A percentile compares a stretch with the other conserved stretches of the same genome.
These are phyloP conservation scores for Macrotis lagotis DNA, from an alignment of 2,113 vertebrate species.

Conservation along the genomic window DNA sequence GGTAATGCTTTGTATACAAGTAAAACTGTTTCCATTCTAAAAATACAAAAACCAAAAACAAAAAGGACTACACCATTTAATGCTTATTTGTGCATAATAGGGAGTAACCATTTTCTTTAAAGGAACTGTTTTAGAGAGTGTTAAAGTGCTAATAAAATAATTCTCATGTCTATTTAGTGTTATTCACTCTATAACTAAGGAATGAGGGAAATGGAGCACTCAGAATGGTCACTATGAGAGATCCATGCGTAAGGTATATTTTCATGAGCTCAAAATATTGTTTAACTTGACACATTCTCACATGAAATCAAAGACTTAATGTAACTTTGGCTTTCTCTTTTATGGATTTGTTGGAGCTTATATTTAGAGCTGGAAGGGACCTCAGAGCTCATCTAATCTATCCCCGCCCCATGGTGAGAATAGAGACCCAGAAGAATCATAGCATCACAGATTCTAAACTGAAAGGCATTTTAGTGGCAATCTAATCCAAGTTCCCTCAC, in stretches of 20 bases:
- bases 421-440: neutral
- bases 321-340: accelerated
- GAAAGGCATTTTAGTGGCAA: neutral
- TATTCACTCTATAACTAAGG: conserved; percentile 23
- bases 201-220: neutral
- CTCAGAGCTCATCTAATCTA: neutral
- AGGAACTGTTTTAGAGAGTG: conserved; percentile 33
- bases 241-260: accelerated
- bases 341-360: neutral
- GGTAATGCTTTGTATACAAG: neutral
- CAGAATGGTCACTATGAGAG: accelerated
- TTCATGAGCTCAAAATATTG: accelerated
- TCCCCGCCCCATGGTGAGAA: neutral
- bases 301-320: accelerated
- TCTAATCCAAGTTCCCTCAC: neutral
- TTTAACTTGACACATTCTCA: neutral
- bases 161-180: neutral
- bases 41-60: conserved; percentile 12
- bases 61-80: conserved; percentile 51
- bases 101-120: conserved; percentile 48
- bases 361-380: neutral
- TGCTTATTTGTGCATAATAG: conserved; percentile 50
- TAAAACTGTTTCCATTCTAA: conserved; percentile 45
- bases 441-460: neutral
- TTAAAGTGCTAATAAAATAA: conserved; percentile 54